phyloP scores from a whole-genome alignment of 2,888 invertebrate genomes.

The Scotopteryx bipunctaria region DNA sequence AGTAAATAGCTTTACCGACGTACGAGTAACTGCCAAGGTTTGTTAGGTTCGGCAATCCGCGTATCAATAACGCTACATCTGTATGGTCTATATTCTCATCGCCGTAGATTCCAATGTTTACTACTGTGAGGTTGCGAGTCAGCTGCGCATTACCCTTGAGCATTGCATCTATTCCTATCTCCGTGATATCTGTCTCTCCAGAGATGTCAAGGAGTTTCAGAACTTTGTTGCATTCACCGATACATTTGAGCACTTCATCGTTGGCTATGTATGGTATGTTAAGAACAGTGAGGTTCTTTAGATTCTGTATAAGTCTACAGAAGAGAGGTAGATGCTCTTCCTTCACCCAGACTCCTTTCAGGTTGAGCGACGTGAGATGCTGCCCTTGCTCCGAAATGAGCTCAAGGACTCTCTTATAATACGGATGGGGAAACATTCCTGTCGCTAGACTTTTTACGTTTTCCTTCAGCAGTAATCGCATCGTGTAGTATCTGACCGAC shows the following conservation, averaged over 20 bases:
- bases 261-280: conserved; percentile 88
- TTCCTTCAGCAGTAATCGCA: conserved; percentile 85
- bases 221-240: conserved; percentile 80
- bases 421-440: conserved; percentile 88
- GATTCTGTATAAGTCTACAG: conserved; percentile 83
- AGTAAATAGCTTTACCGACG: conserved; percentile 85
- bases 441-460: conserved; percentile 86
- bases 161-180: conserved; percentile 84
- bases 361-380: conserved; percentile 85
- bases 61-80: conserved; percentile 85
- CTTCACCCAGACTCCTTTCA: conserved; percentile 89
- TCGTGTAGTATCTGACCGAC: conserved; percentile 85
- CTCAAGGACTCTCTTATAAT: conserved; percentile 87
- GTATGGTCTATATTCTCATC: conserved; percentile 87
- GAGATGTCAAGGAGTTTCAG: conserved; percentile 86
- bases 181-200: conserved; percentile 87
- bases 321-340: conserved; percentile 86
- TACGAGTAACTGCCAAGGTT: conserved; percentile 87
- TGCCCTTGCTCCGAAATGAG: conserved; percentile 85
- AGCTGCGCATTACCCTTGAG: conserved; percentile 78
- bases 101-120: conserved; percentile 88
- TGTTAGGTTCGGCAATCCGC: conserved; percentile 85
- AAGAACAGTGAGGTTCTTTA: conserved; percentile 83
- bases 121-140: conserved; percentile 81
- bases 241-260: conserved; percentile 85